Percentiles rank a stretch among this genome's conserved stretches.
Evolutionary conservation across 2,888 invertebrate genomes (phyloP).

Genomic region (Andrena flavipes): DNA sequence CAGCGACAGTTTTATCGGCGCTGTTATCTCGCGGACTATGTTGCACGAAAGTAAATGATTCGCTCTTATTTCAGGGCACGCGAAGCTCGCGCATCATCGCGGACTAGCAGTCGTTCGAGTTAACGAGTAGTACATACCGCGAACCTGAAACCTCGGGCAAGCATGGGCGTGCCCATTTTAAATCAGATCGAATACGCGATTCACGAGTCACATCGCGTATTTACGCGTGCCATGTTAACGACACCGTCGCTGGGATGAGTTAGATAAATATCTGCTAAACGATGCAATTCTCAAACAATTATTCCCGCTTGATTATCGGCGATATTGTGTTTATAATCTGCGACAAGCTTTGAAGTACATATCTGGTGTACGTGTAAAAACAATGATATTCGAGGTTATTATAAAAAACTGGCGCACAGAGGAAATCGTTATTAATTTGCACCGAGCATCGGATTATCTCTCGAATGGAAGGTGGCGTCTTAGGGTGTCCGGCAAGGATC

Average conservation of each 20-base stretch:
- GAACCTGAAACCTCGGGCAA: slow-evolving; percentile 17
- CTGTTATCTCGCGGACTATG: background rate
- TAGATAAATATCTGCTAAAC: slow-evolving; percentile 43
- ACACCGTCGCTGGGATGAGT: slow-evolving; percentile 30
- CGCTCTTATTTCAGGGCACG: slow-evolving; percentile 18
- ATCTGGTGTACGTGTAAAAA: background rate
- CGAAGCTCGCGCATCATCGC: background rate
- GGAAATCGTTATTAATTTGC: background rate
- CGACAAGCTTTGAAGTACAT: background rate
- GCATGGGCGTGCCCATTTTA: slow-evolving; percentile 43
- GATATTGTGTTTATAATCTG: background rate
- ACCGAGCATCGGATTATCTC: background rate
- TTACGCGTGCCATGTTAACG: slow-evolving; percentile 34
- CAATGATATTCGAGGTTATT: background rate
- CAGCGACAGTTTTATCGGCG: no score
- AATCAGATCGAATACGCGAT: slow-evolving; percentile 30
- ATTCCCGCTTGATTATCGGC: background rate
- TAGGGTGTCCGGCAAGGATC: background rate
- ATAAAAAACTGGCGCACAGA: background rate
- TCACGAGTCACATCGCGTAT: background rate
- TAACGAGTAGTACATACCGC: slow-evolving; percentile 19
- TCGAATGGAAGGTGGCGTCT: background rate
- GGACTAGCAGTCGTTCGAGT: slow-evolving; percentile 4
- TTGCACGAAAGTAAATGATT: slow-evolving; percentile 5
- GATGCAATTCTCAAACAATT: slow-evolving; percentile 20